Percentiles rank a stretch among this genome's conserved stretches.
phyloP scores from a whole-genome alignment of 2,888 invertebrate genomes.

The Crocallis elinguaria region DNA sequence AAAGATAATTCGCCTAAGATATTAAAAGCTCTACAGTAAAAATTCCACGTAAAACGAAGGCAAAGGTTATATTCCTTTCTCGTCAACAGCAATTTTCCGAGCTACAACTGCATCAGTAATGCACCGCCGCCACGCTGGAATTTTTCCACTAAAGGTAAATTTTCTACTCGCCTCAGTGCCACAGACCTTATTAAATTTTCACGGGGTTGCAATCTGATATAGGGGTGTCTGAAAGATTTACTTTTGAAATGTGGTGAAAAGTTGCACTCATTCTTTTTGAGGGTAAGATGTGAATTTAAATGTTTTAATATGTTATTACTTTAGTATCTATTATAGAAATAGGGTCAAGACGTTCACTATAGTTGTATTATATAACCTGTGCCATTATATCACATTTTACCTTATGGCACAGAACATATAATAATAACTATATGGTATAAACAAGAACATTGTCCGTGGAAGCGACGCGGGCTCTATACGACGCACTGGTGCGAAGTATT shows the following conservation, averaged over 20 bases:
- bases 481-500: too few relatives aligned
- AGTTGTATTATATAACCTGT: too few relatives aligned
- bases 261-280: neutral
- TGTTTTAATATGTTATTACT: neutral
- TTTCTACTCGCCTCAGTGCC: conserved; percentile 19
- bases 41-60: neutral
- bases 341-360: neutral
- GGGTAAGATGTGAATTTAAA: neutral
- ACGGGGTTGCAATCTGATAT: conserved; percentile 54
- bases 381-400: too few relatives aligned
- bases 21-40: neutral
- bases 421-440: too few relatives aligned
- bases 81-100: neutral
- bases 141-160: conserved; percentile 26
- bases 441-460: too few relatives aligned
- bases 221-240: conserved; percentile 32
- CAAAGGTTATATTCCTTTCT: conserved; percentile 3
- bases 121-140: conserved; percentile 13
- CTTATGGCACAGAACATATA: too few relatives aligned
- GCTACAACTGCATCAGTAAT: conserved; percentile 27
- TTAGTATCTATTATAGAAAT: neutral
- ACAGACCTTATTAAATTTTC: conserved; percentile 62
- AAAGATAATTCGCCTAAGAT: too few relatives aligned
- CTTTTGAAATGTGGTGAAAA: conserved; percentile 28
- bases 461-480: too few relatives aligned